These are phyloP conservation scores for Drosophila peninsularis DNA, from an alignment of 2,888 invertebrate genomes.

Conservation along the genomic window DNA sequence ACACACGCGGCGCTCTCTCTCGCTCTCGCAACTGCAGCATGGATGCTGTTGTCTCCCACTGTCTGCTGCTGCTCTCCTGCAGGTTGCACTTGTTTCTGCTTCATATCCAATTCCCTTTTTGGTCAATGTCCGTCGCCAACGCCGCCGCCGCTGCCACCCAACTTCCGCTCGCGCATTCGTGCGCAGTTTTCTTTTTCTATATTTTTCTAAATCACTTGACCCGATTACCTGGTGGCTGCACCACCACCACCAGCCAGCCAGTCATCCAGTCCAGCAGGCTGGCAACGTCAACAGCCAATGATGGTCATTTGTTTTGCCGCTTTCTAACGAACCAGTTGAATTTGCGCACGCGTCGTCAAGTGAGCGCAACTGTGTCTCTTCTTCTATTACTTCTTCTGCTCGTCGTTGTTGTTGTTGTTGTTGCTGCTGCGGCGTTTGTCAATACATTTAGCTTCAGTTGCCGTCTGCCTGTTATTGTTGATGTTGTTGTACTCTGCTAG, in stretches of 20 bases:
- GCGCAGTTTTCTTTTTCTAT: slow-evolving; percentile 48
- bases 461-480: slow-evolving; percentile 27
- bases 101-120: slow-evolving; percentile 52
- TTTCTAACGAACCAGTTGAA: slow-evolving; percentile 80
- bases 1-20: slow-evolving; percentile 29
- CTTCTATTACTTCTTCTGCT: slow-evolving; percentile 10
- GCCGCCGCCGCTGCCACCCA: slow-evolving; percentile 35
- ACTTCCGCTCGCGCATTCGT: slow-evolving; percentile 44
- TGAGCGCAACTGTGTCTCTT: slow-evolving; percentile 47
- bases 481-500: slow-evolving; percentile 19
- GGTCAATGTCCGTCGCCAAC: slow-evolving; percentile 34
- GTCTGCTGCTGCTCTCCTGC: slow-evolving; percentile 52
- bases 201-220: slow-evolving; percentile 77
- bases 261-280: slow-evolving; percentile 26
- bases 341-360: slow-evolving; percentile 75
- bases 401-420: slow-evolving; percentile 17
- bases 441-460: slow-evolving; percentile 32
- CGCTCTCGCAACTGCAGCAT: slow-evolving; percentile 22
- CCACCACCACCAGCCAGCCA: slow-evolving; percentile 40
- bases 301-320: slow-evolving; percentile 79
- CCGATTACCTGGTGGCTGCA: slow-evolving; percentile 77
- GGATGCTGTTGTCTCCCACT: slow-evolving; percentile 51
- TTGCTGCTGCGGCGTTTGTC: slow-evolving; percentile 18
- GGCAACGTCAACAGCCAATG: slow-evolving; percentile 47
- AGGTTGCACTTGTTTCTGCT: slow-evolving; percentile 59